Base-by-base conservation (phyloP, 2,113 vertebrate genomes). In the Psittacus erithacus region DNA sequence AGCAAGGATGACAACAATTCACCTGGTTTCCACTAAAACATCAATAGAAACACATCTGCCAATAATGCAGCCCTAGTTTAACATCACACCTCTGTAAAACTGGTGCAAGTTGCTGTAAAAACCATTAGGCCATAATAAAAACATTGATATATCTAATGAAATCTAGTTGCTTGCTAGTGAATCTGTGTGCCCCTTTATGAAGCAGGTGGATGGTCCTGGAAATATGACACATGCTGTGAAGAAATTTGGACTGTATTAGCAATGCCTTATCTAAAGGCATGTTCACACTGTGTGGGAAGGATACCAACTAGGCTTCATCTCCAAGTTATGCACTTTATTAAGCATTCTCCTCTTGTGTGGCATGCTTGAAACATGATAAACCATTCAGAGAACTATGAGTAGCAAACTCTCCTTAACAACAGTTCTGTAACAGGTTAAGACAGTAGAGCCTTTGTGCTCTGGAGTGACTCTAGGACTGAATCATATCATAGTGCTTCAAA, bases 391-490 rank as follows among this genome's bases (percentile, higher is more conserved):
- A 95, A 71, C 59, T 69, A 27, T 9, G 15, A 89, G 86, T 60
- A 68, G 35, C 59, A 70, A 86, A 57, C 20, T 77, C 28, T 78
- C 27, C 78, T 82, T 80, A 76, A 92, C 60, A 88, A 50, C 86
- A 88, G 46, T 63, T 93, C 6, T 11, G 53, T 55, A 95, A 86
- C 69, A 38, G 31, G 8, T 70, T 52, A 71, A 27, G 77, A 95
- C 95, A 95, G 89, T 86, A 73, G 35, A 60, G 16, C 33, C 67
- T 96, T 86, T 95, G 95, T 94, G 68, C 47, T 82, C 88, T 71
- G 57, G 90, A 89, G 60, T 78, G 88, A 90, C 78, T 85, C 84
- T 84, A 88, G 25, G 60, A 73, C 82, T 87, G 49, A 92, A 57
- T 88, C 88, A 44, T 94, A 88, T 89, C 71, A 20, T 39, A 77